phyloP scores from a whole-genome alignment of 1,140 invertebrate genomes.

The Heliconius congener region DNA sequence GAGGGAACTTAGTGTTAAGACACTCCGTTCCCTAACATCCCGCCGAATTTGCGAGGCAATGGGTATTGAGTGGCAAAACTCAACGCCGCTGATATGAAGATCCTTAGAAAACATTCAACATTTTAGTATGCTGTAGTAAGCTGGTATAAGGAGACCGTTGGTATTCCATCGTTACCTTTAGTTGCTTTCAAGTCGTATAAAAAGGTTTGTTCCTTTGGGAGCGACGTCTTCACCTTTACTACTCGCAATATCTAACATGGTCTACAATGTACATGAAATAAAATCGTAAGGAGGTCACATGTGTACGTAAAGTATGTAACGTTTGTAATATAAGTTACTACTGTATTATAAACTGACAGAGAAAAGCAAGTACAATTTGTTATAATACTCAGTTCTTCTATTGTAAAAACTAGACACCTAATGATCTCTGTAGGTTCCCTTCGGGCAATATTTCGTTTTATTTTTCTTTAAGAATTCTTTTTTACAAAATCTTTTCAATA shows the following conservation, averaged over 20 bases:
- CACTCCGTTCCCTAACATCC: no score
- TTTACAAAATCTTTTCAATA: no score
- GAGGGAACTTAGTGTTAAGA: no score
- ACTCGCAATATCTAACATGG: neutral
- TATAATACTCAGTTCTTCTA: no score
- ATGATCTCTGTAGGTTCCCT: no score
- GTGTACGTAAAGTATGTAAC: neutral
- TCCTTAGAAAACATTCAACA: neutral
- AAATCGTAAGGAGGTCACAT: neutral
- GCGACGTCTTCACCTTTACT: constrained; percentile 12
- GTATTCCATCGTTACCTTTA: neutral
- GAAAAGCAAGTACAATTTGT: no score
- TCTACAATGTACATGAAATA: neutral
- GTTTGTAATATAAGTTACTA: neutral
- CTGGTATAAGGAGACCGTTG: neutral
- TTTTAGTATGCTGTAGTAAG: neutral
- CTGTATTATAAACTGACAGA: neutral
- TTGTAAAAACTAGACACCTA: no score
- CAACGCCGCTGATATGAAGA: neutral
- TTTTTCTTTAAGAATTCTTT: no score
- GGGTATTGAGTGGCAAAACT: no score
- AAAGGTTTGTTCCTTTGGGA: constrained; percentile 12
- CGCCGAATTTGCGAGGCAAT: no score
- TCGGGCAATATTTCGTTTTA: no score
- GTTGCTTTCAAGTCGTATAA: constrained; percentile 11